A percentile compares a stretch with the other conserved stretches of the same genome.
phyloP scores from a whole-genome alignment of 1,140 invertebrate species.

The Formica exsecta region DNA sequence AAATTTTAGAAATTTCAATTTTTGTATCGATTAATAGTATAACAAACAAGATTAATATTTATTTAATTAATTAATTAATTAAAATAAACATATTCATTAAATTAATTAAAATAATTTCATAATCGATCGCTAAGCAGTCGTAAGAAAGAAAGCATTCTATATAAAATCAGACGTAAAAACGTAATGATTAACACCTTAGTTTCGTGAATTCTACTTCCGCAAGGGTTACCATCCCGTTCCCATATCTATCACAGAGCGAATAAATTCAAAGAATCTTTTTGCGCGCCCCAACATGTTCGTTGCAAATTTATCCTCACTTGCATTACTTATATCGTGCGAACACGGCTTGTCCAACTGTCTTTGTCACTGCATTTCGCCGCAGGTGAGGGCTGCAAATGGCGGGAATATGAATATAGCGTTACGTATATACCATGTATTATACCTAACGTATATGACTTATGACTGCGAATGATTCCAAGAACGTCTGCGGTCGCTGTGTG shows the following conservation, averaged over 20 bases:
- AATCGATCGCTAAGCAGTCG: background rate
- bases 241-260: slow-evolving; percentile 27
- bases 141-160: background rate
- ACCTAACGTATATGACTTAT: slow-evolving; percentile 27
- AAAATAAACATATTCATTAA: background rate
- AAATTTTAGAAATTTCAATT: background rate
- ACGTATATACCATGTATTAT: background rate
- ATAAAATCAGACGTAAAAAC: background rate
- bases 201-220: background rate
- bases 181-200: slow-evolving; percentile 1
- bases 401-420: slow-evolving; percentile 18
- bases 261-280: slow-evolving; percentile 63
- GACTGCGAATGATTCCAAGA: slow-evolving; percentile 46
- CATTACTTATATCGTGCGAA: slow-evolving; percentile 27
- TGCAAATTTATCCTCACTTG: slow-evolving; percentile 40
- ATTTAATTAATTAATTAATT: background rate
- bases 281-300: slow-evolving; percentile 25
- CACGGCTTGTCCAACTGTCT: background rate
- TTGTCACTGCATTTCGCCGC: slow-evolving; percentile 20
- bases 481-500: slow-evolving; percentile 37
- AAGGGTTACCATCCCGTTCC: slow-evolving; percentile 9
- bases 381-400: slow-evolving; percentile 50
- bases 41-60: background rate
- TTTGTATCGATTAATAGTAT: too few relatives aligned
- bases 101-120: background rate